Evolutionary conservation across 2,888 invertebrate species (phyloP).

Genomic region (Idaea biselata): DNA sequence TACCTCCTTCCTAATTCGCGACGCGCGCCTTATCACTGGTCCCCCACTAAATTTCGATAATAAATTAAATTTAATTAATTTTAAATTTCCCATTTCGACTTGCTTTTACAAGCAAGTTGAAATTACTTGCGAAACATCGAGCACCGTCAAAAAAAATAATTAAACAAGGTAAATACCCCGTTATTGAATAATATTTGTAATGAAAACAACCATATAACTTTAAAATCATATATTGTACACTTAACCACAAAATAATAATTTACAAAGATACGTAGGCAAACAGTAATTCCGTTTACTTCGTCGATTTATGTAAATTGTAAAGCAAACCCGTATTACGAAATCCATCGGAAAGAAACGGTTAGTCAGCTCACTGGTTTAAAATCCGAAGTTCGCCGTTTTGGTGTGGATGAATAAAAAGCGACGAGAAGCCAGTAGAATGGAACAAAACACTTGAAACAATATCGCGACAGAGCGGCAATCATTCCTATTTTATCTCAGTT

Average conservation of each 20-base stretch:
- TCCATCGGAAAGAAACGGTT: conserved; percentile 42
- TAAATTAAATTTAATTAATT: no score
- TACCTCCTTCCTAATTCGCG: no score
- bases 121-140: no score
- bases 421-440: conserved; percentile 57
- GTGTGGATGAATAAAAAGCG: conserved; percentile 63
- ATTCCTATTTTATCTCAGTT: conserved; percentile 78
- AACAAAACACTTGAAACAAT: conserved; percentile 76
- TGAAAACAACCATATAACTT: no score
- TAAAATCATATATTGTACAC: not conserved
- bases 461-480: conserved; percentile 76
- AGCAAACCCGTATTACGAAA: conserved; percentile 28
- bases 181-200: no score
- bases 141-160: no score
- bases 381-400: conserved; percentile 49
- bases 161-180: no score
- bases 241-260: not conserved
- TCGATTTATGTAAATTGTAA: conserved; percentile 11
- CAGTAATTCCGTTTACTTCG: not conserved
- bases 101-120: no score
- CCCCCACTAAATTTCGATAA: no score
- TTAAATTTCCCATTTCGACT: no score
- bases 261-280: not conserved
- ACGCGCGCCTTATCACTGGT: no score
- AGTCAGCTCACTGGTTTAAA: conserved; percentile 45